Evolutionary conservation across 2,888 invertebrate genomes (phyloP).

Genomic region (Nomada lathburiana): DNA sequence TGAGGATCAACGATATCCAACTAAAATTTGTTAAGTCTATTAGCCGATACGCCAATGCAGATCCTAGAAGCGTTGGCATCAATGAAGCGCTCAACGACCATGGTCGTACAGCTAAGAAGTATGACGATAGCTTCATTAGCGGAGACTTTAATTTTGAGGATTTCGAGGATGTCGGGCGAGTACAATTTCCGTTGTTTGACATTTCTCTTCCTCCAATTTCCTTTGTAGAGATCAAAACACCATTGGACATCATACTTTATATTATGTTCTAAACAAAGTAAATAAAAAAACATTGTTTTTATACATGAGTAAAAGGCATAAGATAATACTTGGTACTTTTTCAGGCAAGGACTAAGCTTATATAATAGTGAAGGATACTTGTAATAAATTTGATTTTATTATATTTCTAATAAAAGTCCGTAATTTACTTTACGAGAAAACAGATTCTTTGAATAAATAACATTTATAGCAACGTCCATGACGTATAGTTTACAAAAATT

Average conservation of each 20-base stretch:
- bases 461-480: no score
- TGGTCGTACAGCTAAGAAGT: conserved; percentile 94
- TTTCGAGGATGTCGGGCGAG: conserved; percentile 67
- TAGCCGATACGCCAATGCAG: conserved; percentile 94
- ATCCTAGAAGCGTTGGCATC: conserved; percentile 95
- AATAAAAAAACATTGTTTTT: neutral
- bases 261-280: conserved; percentile 48
- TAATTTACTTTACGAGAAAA: neutral
- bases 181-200: conserved; percentile 60
- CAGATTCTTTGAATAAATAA: neutral
- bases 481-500: neutral
- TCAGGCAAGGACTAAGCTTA: conserved; percentile 9
- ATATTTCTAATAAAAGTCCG: neutral
- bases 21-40: conserved; percentile 91
- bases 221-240: conserved; percentile 62
- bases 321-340: neutral
- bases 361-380: conserved; percentile 11
- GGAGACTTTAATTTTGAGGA: conserved; percentile 83
- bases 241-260: conserved; percentile 76
- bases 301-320: neutral
- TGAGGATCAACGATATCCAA: conserved; percentile 91
- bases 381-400: neutral
- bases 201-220: conserved; percentile 56
- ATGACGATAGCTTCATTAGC: conserved; percentile 94
- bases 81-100: conserved; percentile 97